These are phyloP conservation scores for Crossaster papposus DNA, from an alignment of 53 echinoderm and acorn worm species.

Conservation along the genomic window DNA sequence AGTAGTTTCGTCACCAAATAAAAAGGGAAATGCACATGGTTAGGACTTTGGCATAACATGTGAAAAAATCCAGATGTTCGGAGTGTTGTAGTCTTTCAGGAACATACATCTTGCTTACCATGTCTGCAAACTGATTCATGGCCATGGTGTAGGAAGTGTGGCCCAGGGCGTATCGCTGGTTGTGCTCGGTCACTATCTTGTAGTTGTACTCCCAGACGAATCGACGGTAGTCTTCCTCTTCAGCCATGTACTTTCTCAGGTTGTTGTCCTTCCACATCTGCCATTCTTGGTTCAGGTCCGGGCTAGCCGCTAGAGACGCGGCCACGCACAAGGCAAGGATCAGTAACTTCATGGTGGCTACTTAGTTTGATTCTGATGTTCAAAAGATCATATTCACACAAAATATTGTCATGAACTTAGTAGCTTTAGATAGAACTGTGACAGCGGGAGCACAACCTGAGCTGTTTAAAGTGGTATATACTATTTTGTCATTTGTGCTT, in stretches of 20 bases:
- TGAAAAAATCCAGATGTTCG: too few relatives aligned
- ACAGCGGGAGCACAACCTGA: too few relatives aligned
- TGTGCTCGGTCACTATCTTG: conserved; percentile 64
- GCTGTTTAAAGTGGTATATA: too few relatives aligned
- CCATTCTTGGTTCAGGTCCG: conserved; percentile 58
- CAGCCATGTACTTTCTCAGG: conserved; percentile 33
- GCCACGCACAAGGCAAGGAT: conserved; percentile 52
- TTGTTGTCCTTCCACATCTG: conserved; percentile 64
- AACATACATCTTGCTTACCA: conserved; percentile 53
- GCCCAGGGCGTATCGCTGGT: conserved; percentile 62
- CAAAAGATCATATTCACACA: too few relatives aligned
- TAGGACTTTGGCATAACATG: too few relatives aligned
- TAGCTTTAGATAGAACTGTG: too few relatives aligned
- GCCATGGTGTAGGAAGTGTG: conserved; percentile 65
- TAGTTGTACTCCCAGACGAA: conserved; percentile 76
- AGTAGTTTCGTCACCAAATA: too few relatives aligned
- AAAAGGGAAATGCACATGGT: too few relatives aligned
- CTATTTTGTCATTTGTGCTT: too few relatives aligned
- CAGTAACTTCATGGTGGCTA: conserved; percentile 46
- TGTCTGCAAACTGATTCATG: conserved; percentile 69
- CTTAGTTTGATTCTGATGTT: background rate
- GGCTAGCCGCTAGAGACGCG: conserved; percentile 44
- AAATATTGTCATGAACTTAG: too few relatives aligned
- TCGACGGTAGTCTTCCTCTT: conserved; percentile 69
- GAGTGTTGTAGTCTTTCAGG: too few relatives aligned